Evolutionary conservation across 2,797 vertebrate genomes (phyloP).

Genomic region (Leptodactylus fallax): DNA sequence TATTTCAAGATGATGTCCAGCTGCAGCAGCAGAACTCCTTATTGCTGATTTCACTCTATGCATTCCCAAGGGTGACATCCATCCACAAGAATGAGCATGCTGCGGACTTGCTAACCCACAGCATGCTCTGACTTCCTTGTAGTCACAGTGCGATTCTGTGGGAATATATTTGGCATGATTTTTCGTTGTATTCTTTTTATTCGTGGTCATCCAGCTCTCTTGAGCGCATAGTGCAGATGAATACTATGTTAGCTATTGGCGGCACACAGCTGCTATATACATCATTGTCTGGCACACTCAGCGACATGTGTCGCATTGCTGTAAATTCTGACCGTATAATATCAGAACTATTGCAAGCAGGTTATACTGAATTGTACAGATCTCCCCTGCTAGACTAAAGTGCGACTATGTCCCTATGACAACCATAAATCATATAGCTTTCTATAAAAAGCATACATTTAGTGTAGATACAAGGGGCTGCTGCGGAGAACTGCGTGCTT

Average conservation of each 20-base stretch:
- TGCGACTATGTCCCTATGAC: not conserved
- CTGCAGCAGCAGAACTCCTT: too few relatives aligned
- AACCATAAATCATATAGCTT: not conserved
- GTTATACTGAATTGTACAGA: not conserved
- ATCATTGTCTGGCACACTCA: not conserved
- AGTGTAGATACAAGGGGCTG: not conserved
- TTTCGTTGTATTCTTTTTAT: not conserved
- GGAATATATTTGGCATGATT: not conserved
- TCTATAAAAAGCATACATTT: not conserved
- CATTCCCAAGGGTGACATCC: too few relatives aligned
- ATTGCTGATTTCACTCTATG: too few relatives aligned
- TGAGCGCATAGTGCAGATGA: too few relatives aligned
- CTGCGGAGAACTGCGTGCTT: not conserved
- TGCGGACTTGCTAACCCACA: too few relatives aligned
- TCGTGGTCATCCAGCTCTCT: not conserved
- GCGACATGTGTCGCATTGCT: not conserved
- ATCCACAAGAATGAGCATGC: too few relatives aligned
- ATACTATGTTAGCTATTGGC: not conserved
- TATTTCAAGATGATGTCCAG: too few relatives aligned
- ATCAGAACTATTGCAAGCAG: not conserved
- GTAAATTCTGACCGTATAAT: slow-evolving; percentile 1
- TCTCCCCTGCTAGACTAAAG: not conserved
- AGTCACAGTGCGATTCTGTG: not conserved
- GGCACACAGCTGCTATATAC: not conserved
- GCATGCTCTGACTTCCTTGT: too few relatives aligned